Percentiles rank a stretch among this genome's conserved stretches.
Conservation (phyloP, 2,888 invertebrate genomes). For the Dryobota labecula region DNA sequence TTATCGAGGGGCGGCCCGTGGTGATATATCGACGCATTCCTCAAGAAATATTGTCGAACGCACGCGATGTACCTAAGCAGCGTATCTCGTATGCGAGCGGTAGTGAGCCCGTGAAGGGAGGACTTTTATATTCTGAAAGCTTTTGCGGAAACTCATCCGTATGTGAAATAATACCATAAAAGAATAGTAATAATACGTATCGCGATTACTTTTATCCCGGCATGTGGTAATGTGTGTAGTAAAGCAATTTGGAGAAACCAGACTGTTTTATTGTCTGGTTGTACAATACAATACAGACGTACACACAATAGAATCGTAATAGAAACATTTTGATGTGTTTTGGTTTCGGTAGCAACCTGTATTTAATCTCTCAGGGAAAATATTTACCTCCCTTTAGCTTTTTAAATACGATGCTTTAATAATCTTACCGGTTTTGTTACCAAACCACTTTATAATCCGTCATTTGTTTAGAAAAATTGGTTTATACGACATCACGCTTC, state of each 20-base stretch:
- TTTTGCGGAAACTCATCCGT: constrained; percentile 63
- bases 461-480: constrained; percentile 55
- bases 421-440: constrained; percentile 33
- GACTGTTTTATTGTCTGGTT: constrained; percentile 23
- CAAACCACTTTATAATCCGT: constrained; percentile 42
- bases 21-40: constrained; percentile 85
- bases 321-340: constrained; percentile 36
- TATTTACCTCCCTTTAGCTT: neutral
- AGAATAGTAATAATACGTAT: constrained; percentile 54
- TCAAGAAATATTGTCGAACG: constrained; percentile 82
- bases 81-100: constrained; percentile 71
- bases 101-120: constrained; percentile 54
- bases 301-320: constrained; percentile 16
- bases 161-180: constrained; percentile 62
- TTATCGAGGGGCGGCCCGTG: constrained; percentile 80
- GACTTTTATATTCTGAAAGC: constrained; percentile 65
- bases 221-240: constrained; percentile 39
- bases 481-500: constrained; percentile 75
- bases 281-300: constrained; percentile 12
- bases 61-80: constrained; percentile 79
- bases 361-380: constrained; percentile 15
- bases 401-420: constrained; percentile 23
- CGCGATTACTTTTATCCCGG: constrained; percentile 50
- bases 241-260: constrained; percentile 43
- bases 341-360: neutral